Conservation (phyloP, 2,888 invertebrate species). For the Lagria hirta region DNA sequence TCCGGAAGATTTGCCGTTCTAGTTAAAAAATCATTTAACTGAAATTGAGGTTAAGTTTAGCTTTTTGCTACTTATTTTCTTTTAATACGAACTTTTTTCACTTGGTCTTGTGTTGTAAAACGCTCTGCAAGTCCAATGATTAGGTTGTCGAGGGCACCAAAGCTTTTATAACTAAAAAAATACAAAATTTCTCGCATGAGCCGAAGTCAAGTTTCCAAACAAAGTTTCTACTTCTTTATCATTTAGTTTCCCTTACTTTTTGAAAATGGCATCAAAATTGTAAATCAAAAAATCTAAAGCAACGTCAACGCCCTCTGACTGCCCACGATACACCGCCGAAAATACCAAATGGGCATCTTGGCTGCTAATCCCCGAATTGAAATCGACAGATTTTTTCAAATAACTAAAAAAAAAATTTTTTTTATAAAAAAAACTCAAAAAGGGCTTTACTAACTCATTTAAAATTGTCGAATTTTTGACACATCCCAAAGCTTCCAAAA, state of each 20-base stretch:
- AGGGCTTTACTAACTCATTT: too few relatives aligned
- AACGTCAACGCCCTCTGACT: conserved; percentile 56
- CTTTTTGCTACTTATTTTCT: not conserved
- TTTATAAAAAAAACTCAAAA: conserved; percentile 9
- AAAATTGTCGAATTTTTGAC: conserved; percentile 60
- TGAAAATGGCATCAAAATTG: conserved; percentile 39
- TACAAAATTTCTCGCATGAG: too few relatives aligned
- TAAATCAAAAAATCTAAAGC: conserved; percentile 56
- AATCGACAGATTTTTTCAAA: conserved; percentile 30
- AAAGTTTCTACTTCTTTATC: too few relatives aligned
- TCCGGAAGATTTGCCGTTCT: conserved; percentile 3
- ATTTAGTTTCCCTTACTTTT: conserved; percentile 20
- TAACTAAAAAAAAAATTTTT: conserved; percentile 37
- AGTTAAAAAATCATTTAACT: conserved; percentile 4
- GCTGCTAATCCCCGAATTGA: conserved; percentile 49
- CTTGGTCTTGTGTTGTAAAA: conserved; percentile 11
- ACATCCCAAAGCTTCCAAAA: conserved; percentile 71
- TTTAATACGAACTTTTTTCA: too few relatives aligned
- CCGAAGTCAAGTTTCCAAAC: too few relatives aligned
- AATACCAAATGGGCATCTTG: conserved; percentile 54
- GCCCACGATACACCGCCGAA: conserved; percentile 56
- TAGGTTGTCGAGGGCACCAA: conserved; percentile 10
- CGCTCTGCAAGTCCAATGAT: conserved; percentile 9
- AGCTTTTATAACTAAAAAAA: conserved; percentile 13
- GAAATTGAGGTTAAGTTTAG: not conserved